Evolutionary conservation across 2,888 invertebrate genomes (phyloP), one percentile per base, ranked within the genome.

Genomic region (Theretra japonica): DNA sequence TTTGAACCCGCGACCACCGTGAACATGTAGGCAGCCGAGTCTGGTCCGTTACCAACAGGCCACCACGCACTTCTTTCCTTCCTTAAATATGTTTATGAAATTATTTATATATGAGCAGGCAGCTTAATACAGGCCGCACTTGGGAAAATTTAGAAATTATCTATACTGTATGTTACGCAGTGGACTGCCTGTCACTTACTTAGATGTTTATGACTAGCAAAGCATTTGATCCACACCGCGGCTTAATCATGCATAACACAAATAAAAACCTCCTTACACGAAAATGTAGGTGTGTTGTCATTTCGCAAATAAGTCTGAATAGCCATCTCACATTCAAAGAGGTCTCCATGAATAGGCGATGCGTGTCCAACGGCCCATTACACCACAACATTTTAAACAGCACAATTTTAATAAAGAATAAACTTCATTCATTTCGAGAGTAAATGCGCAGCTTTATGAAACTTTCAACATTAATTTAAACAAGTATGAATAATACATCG

Each of bases 271-370:
- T 70, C 65, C 19, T 70, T 70, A 65, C 19, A 30, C 25, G 56
- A 62, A 70, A 70, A 60, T 65, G 65, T 41, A 56, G 65, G 23
- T 53, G 60, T 70, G 62, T 23, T 76, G 62, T 73, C 74, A 69
- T 77, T 77, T 72, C 69, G 70, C 70, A 59, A 68, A 56, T 70
- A 71, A 72, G 23, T 56, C 53, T 75, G 78, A 74, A 77, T 76
- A 56, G 62, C 60, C 74, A 71, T 68, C 73, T 60, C 70, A 72
- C 59, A 71, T 70, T 75, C 77, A 79, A 77, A 76, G 56, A 72
- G 79, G 57, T 69, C 23, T 41, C 70, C 73, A 80, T 80, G 82
- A 80, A 82, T 81, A 82, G 75, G 72, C 76, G 77, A 82, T 82
- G 76, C 75, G 76, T 74, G 80, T 79, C 75, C 76, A 70, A 72